Percentiles rank a stretch among this genome's conserved stretches.
Evolutionary conservation across 2,797 vertebrate genomes (phyloP).

Genomic region (Oryzias sinensis): DNA sequence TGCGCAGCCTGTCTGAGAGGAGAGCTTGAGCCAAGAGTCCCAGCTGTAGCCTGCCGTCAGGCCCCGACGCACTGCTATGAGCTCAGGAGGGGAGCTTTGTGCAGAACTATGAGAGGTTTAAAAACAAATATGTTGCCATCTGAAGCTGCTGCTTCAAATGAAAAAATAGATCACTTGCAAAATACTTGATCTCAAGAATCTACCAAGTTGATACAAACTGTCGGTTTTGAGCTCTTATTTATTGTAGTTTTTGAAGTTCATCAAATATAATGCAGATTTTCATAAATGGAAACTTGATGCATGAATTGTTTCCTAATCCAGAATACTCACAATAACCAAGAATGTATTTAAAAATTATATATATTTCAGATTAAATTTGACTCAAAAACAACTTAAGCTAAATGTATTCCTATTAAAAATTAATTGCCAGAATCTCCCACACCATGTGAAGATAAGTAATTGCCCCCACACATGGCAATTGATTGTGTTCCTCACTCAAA

Average conservation of each 20-base stretch:
- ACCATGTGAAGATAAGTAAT: no score
- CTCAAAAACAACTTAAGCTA: no score
- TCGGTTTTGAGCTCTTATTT: background rate
- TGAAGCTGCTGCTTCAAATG: slow-evolving; percentile 27
- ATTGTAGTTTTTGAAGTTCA: slow-evolving; percentile 2
- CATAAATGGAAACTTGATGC: no score
- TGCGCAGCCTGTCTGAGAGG: slow-evolving; percentile 17
- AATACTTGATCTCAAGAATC: slow-evolving; percentile 24
- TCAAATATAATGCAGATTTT: no score
- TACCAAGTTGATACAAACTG: slow-evolving; percentile 12
- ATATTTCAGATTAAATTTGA: no score
- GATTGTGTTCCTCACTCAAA: no score
- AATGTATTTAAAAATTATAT: no score
- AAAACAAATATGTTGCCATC: slow-evolving; percentile 77
- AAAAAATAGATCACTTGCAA: slow-evolving; percentile 4
- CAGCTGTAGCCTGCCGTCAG: slow-evolving; percentile 61
- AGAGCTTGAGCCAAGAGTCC: slow-evolving; percentile 63
- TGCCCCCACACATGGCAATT: no score
- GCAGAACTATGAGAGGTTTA: slow-evolving; percentile 88
- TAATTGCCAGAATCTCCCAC: no score
- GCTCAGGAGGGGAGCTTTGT: slow-evolving; percentile 91
- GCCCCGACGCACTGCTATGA: slow-evolving; percentile 80
- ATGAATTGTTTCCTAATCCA: no score
- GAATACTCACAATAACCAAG: no score
- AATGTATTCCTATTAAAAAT: no score